A percentile compares a stretch with the other conserved stretches of the same genome.
Evolutionary conservation across 2,113 vertebrate species (phyloP).

Genomic region (Barbus barbus): DNA sequence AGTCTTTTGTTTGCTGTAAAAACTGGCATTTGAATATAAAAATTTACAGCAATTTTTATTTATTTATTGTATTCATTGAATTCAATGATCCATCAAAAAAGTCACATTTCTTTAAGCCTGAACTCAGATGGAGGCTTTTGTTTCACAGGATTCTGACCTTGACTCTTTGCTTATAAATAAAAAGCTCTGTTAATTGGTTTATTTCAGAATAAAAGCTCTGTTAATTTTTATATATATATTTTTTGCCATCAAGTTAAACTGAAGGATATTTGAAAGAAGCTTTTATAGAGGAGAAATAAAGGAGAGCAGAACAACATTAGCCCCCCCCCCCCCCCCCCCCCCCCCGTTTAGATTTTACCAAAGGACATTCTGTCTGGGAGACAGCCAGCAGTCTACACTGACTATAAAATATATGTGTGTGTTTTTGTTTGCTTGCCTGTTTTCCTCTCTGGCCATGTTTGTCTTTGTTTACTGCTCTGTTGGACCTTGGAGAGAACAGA

Average conservation of each 20-base stretch:
- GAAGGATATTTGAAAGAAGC: conserved; percentile 23
- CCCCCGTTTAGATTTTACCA: conserved; percentile 30
- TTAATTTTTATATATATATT: neutral
- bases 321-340: neutral
- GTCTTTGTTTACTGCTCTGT: conserved; percentile 40
- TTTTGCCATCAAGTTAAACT: neutral
- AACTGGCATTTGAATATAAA: no score
- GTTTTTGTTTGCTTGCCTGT: conserved; percentile 28
- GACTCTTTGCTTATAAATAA: neutral
- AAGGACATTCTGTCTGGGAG: conserved; percentile 4
- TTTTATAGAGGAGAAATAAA: conserved; percentile 25
- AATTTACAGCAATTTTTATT: no score
- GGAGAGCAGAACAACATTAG: neutral
- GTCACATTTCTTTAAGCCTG: neutral
- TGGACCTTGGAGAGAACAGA: conserved; percentile 38
- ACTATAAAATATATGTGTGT: conserved; percentile 13
- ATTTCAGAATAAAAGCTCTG: no score
- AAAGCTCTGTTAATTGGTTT: neutral
- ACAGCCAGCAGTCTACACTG: conserved; percentile 32
- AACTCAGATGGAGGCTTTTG: neutral
- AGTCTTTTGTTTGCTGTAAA: no score
- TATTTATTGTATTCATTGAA: no score
- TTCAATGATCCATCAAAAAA: neutral
- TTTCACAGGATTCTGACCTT: neutral
- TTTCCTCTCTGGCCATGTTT: conserved; percentile 20